Base-by-base conservation (phyloP, 2,113 vertebrate genomes). In the Cebus imitator region DNA sequence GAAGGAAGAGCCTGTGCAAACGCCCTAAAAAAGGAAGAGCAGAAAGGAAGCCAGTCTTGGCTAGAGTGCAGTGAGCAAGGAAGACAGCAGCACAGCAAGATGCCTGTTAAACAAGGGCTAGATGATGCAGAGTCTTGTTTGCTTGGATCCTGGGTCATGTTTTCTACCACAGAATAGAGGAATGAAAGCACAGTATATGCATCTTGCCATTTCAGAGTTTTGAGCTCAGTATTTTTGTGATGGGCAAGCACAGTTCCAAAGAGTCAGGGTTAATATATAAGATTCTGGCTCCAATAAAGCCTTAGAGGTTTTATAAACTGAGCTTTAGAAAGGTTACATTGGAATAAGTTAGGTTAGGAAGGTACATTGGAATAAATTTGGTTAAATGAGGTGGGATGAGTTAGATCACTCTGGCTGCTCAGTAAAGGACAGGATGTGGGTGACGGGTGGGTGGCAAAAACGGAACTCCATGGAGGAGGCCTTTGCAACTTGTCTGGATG, bases 191-290 rank as follows among this genome's bases (percentile, higher is more conserved):
- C 7, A 27, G 30, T 16, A 37, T 35, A 72, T 18, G 5, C 3
- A 25, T 3, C 4, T 21, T 52, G 35, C 18, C 43, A 45, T 30
- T 27, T 92, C 58, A 88, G 79, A 86, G 52, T 90, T 86, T n/a
- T 84, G 25, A 93, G 91, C 40, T 89, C 93, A 70, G 70, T 52
- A 50, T 84, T 85, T 91, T 72, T 79, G 91, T 64, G 48, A 82
- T n/a, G 23, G 30, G 37, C 2, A 6, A 70, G 21, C 3, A 21
- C 43, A 30, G 1, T 78, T 81, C 70, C 27, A 17, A 45, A 78
- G 6, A 66, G 7, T 20, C 43, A 40, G 37, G 1, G 50, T 45
- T 93, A 25, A 64, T 91, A 79, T 79, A 48, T 84, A 88, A 70
- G 57, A 84, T 40, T 78, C 50, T 73, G 68, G 18, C 6, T 97